Conservation (phyloP, 1,140 invertebrate species). For the Zaprionus davidi region DNA sequence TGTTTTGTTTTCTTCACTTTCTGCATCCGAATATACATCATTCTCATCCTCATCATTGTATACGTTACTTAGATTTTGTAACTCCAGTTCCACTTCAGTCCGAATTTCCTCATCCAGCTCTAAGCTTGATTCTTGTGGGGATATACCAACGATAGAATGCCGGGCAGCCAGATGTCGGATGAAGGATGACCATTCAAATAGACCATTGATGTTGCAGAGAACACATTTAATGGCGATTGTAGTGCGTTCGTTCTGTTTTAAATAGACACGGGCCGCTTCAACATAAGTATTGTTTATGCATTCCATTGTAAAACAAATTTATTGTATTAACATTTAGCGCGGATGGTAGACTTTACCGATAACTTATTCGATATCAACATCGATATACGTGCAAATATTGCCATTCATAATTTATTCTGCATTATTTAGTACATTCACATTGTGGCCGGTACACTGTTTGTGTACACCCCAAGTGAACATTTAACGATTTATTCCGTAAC, state of each 20-base stretch:
- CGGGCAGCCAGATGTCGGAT: constrained; percentile 9
- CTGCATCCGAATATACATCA: not conserved
- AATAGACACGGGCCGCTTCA: constrained; percentile 45
- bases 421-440: constrained; percentile 16
- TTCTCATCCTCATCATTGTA: not conserved
- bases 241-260: constrained; percentile 17
- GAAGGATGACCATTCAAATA: constrained; percentile 30
- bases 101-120: constrained; percentile 39
- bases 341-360: not conserved
- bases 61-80: constrained; percentile 14
- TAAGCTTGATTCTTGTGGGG: not conserved
- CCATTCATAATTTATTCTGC: constrained; percentile 12
- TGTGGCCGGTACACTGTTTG: constrained; percentile 33
- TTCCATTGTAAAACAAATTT: constrained; percentile 14
- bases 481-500: constrained; percentile 25
- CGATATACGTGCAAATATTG: not conserved
- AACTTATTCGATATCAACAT: not conserved
- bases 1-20: not conserved
- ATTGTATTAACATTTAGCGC: not conserved
- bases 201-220: constrained; percentile 25
- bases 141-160: constrained; percentile 1
- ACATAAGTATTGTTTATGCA: constrained; percentile 28
- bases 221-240: constrained; percentile 46
- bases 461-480: constrained; percentile 26
- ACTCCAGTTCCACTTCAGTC: constrained; percentile 41